Evolutionary conservation across 2,888 invertebrate genomes (phyloP), one percentile per base, ranked within the genome.

Genomic region (Rhamnusium bicolor): DNA sequence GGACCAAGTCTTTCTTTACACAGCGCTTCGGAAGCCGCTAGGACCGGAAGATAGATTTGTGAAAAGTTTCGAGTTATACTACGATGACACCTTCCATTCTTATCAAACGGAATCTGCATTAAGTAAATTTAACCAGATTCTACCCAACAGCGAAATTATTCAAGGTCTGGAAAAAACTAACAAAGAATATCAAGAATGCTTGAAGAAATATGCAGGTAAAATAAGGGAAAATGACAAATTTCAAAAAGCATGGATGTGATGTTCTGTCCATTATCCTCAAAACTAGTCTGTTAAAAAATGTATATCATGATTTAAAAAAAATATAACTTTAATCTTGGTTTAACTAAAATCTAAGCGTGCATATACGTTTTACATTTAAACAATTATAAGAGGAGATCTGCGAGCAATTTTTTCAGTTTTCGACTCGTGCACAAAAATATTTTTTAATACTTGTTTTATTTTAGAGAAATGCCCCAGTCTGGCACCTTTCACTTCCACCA

Each of bases 1-100:
- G 0, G 83, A 84, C 65, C 69, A 81, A 54, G 86, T 83, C 4
- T 86, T 86, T 68, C 32, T 79, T 4, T 86, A 81, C 72, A 82
- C 83, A 5, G 81, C 78, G 6, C 71, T 73, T 47, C 73, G 79
- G 46, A 80, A 71, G 66, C 75, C 75, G 46, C 71, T 80, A n/a
- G 83, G 80, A 14, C 78, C 81, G n/a, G 83, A 84, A 70, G 70
- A 72, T 56, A 73, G 77, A 51, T 82, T 81, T 66, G 73, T 80
- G 54, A 80, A 75, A 67, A 77, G 75, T 60, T 72, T 54, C 46
- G 66, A 76, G 46, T 46, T 78, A 10, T 69, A 69, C 54, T 54
- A 70, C n/a, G 78, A 83, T 32, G 80, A 81, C 54, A 82, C 81
- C 1, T 80, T 81, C 67, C 63, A 69, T 19, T 68, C 54, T 7